phyloP scores from a whole-genome alignment of 2,888 invertebrate genomes.

The Lasius platythorax region DNA sequence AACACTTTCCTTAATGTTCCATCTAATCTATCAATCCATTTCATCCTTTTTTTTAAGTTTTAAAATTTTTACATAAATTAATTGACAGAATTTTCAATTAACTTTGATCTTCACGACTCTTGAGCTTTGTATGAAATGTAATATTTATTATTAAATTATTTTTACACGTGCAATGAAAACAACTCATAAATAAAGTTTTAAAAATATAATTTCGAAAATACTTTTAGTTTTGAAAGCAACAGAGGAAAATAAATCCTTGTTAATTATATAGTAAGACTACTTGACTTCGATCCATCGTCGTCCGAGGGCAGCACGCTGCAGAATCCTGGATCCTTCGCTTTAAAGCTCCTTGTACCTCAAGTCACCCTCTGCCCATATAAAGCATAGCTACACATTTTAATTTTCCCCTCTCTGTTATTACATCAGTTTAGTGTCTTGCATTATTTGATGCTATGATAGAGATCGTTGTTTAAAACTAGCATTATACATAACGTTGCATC shows the following conservation, averaged over 20 bases:
- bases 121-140: not conserved
- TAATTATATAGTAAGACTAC: slow-evolving; percentile 57
- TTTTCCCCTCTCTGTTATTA: not conserved
- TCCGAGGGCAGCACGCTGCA: slow-evolving; percentile 79
- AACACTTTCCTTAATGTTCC: not conserved
- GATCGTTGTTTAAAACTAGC: not conserved
- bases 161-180: not conserved
- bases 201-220: not conserved
- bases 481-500: not conserved
- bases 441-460: not conserved
- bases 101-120: not conserved
- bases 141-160: not conserved
- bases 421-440: not conserved
- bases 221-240: not conserved
- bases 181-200: not conserved
- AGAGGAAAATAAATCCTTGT: slow-evolving; percentile 1
- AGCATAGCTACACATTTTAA: not conserved
- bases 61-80: slow-evolving; percentile 6
- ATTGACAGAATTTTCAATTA: not conserved
- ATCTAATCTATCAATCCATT: not conserved
- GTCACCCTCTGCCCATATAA: not conserved
- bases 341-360: slow-evolving; percentile 11
- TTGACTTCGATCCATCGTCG: slow-evolving; percentile 69
- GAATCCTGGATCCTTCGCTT: slow-evolving; percentile 62
- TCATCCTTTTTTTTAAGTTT: not conserved